These are phyloP conservation scores for Malacoctenus gilli DNA, from an alignment of 2,797 vertebrate genomes.

Conservation along the genomic window DNA sequence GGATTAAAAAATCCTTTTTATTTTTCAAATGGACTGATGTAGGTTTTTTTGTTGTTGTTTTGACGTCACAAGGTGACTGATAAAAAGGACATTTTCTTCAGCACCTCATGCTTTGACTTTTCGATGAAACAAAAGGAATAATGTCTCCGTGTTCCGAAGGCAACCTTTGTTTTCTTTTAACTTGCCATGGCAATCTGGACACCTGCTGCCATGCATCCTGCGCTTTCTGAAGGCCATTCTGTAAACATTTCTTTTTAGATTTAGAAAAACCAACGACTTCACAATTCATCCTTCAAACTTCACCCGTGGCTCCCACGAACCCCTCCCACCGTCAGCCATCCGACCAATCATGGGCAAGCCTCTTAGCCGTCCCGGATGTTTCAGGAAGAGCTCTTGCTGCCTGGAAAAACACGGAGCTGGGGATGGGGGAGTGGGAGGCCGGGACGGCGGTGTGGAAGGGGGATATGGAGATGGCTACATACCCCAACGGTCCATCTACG, in stretches of 20 bases:
- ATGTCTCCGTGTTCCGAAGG: conserved; percentile 9
- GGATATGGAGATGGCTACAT: conserved; percentile 96
- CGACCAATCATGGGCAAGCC: conserved; percentile 93
- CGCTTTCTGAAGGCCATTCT: conserved; percentile 11
- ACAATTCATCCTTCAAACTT: conserved; percentile 74
- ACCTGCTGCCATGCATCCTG: conserved; percentile 15
- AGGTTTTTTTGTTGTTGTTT: conserved; percentile 11
- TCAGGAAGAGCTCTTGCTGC: conserved; percentile 94
- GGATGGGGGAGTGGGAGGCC: conserved; percentile 79
- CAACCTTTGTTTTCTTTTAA: background rate
- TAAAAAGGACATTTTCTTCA: conserved; percentile 1
- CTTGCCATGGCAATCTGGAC: conserved; percentile 23
- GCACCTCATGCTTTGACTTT: conserved; percentile 3
- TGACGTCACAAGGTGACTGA: conserved; percentile 11
- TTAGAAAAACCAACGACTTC: conserved; percentile 53
- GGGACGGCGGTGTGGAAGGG: conserved; percentile 87
- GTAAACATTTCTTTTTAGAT: conserved; percentile 26
- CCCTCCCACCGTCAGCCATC: conserved; percentile 60
- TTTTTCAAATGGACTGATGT: conserved; percentile 12
- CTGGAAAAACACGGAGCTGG: conserved; percentile 91
- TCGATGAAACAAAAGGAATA: conserved; percentile 25
- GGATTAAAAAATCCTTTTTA: conserved; percentile 11
- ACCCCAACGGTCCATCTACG: conserved; percentile 96
- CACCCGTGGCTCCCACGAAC: conserved; percentile 61
- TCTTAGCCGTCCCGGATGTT: conserved; percentile 95